Evolutionary conservation across 2,888 invertebrate genomes (phyloP), one percentile per base, ranked within the genome.

Genomic region (Chrysolina haemoptera): DNA sequence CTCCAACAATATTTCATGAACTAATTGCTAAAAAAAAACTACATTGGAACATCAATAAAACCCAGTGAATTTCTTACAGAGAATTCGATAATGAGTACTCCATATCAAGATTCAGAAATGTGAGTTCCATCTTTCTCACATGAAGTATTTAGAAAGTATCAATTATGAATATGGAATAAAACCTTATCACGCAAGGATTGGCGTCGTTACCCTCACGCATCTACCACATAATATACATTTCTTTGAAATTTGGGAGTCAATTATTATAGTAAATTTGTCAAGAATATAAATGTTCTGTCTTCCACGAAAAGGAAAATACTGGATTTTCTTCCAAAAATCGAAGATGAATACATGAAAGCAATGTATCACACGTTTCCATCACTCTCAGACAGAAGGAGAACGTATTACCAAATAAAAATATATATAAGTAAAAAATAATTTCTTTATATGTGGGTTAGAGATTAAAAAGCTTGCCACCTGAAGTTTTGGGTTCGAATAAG

Each of bases 211-310:
- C 18, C 50, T 16, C 14, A 50, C 27, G 67, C 67, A 22, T 67
- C 67, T 10, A 67, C 67, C 67, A 46, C 10, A 50, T 14, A 35
- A 50, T 55, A 50, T 16, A 50, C 53, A 67, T 40, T 50, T 6
- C 53, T 50, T 50, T 50, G 14, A 3, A 27, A 67, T 53, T 4
- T 67, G 12, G 67, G 50, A 50, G 67, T 27, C 40, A 67, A 50
- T 48, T 63, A 63, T 63, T 70, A 70, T 14, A 22, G 48, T 3
- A 64, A 70, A 43, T 70, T 63, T 1, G 22, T 68, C 16, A 35
- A 46, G 11, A 59, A 72, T 3, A 27, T 1, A 27, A 27, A 27
- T 27, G 5, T 27, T 27, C 5, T 5, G 27, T 27, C 27, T 5
- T 27, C 1, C 5, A 3, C 27, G 5, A 27, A 5, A 5, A 27